Percentiles rank a stretch among this genome's conserved stretches.
Conservation (phyloP, 2,888 invertebrate species). For the Coleophora flavipennella region DNA sequence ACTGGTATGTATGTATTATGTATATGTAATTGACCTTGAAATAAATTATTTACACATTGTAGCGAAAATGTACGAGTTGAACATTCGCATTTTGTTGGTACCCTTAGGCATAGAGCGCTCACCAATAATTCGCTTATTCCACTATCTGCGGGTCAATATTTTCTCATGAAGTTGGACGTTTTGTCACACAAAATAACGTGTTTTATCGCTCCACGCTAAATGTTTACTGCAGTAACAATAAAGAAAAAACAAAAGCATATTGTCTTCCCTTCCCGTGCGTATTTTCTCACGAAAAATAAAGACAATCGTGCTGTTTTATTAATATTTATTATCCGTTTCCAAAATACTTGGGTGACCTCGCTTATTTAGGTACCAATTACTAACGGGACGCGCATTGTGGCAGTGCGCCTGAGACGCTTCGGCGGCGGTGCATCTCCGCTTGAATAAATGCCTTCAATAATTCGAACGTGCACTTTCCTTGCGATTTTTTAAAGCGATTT, state of each 20-base stretch:
- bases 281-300: slow-evolving; percentile 58
- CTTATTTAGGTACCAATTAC: slow-evolving; percentile 45
- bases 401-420: too few species aligned
- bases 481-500: slow-evolving; percentile 14
- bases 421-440: slow-evolving; percentile 17
- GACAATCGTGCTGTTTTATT: slow-evolving; percentile 56
- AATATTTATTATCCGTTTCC: slow-evolving; percentile 57
- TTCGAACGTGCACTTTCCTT: slow-evolving; percentile 20
- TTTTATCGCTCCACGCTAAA: slow-evolving; percentile 65
- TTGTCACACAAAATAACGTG: slow-evolving; percentile 72
- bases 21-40: too few species aligned
- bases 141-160: slow-evolving; percentile 70
- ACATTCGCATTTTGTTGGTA: slow-evolving; percentile 31
- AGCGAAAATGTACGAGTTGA: too few species aligned
- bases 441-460: slow-evolving; percentile 25
- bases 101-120: slow-evolving; percentile 33
- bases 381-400: slow-evolving; percentile 26
- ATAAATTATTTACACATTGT: too few species aligned
- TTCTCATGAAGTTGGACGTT: slow-evolving; percentile 69
- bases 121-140: slow-evolving; percentile 65
- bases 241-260: slow-evolving; percentile 70
- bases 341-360: slow-evolving; percentile 50
- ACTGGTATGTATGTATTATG: too few species aligned
- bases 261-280: slow-evolving; percentile 49
- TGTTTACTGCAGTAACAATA: slow-evolving; percentile 69